Conservation (phyloP, 1,140 invertebrate species). For the Euborellia annulipes region DNA sequence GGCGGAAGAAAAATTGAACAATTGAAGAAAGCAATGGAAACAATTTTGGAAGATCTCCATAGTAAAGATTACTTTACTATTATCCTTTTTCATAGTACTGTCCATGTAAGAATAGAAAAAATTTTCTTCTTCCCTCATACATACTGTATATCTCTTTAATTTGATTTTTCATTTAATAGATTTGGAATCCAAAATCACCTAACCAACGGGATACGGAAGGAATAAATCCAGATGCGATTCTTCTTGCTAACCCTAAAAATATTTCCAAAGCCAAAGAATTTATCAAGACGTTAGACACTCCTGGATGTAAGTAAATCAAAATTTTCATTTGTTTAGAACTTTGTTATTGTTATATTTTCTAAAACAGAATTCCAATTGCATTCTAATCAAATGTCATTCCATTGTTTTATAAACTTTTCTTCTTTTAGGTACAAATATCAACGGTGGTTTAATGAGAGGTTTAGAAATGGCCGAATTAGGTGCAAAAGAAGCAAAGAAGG, state of each 20-base stretch:
- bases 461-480: background rate
- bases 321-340: too few relatives aligned
- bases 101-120: too few relatives aligned
- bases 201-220: background rate
- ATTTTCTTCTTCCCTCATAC: too few relatives aligned
- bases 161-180: background rate
- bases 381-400: too few relatives aligned
- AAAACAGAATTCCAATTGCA: too few relatives aligned
- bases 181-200: slow-evolving; percentile 13
- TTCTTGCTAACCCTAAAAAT: slow-evolving; percentile 31
- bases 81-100: slow-evolving; percentile 38
- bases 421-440: slow-evolving; percentile 3
- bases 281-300: slow-evolving; percentile 32
- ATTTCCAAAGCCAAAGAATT: slow-evolving; percentile 37
- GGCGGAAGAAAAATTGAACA: slow-evolving; percentile 43
- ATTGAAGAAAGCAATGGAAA: slow-evolving; percentile 46
- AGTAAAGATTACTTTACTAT: slow-evolving; percentile 47
- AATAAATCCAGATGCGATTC: slow-evolving; percentile 7
- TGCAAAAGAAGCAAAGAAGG: too few relatives aligned
- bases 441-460: slow-evolving; percentile 18
- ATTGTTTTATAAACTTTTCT: too few relatives aligned
- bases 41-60: slow-evolving; percentile 42
- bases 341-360: too few relatives aligned
- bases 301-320: background rate
- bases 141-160: slow-evolving; percentile 27